Evolutionary conservation across 2,113 vertebrate species (phyloP).

Genomic region (Oceanites oceanicus): DNA sequence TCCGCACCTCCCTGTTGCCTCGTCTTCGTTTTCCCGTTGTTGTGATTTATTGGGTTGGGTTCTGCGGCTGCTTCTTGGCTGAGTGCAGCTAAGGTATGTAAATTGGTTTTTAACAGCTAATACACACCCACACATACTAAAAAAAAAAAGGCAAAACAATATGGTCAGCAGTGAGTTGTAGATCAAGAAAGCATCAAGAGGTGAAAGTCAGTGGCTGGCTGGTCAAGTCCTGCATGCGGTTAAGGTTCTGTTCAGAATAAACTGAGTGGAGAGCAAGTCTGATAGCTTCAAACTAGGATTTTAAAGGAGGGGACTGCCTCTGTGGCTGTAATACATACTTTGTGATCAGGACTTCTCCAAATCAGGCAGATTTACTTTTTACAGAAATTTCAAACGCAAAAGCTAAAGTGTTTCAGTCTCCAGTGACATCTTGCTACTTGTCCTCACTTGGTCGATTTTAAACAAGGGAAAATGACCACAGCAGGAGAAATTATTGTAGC

Average conservation of each 20-base stretch:
- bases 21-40: background rate
- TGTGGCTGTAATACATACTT: background rate
- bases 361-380: background rate
- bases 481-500: background rate
- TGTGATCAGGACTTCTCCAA: background rate
- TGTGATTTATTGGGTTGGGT: constrained; percentile 31
- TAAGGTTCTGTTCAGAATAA: background rate
- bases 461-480: background rate
- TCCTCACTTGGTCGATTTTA: background rate
- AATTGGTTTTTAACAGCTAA: constrained; percentile 42
- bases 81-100: constrained; percentile 29
- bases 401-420: background rate
- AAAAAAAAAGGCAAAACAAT: background rate
- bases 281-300: background rate
- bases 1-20: background rate
- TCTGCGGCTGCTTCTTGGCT: background rate
- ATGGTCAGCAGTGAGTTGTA: background rate
- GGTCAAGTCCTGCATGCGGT: background rate
- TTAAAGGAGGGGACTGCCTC: background rate
- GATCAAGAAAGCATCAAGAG: background rate
- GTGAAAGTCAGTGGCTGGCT: background rate
- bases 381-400: background rate
- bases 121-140: background rate
- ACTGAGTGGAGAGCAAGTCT: background rate
- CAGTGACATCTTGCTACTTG: background rate